phyloP scores from a whole-genome alignment of 1,140 invertebrate species.

The Anastatus disparis region DNA sequence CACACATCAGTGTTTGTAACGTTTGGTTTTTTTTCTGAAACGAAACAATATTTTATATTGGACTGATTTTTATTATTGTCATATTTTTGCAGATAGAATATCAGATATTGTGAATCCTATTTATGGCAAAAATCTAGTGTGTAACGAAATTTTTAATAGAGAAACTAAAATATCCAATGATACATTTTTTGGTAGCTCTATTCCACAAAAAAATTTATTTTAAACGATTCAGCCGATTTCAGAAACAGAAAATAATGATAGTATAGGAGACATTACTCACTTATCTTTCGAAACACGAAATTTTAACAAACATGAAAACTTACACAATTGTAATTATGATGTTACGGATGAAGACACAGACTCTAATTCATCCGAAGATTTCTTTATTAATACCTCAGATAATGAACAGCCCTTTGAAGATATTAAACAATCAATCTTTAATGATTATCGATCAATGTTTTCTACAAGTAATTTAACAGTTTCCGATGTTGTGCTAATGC shows the following conservation, averaged over 20 bases:
- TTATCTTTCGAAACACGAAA: not conserved
- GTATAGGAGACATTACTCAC: not conserved
- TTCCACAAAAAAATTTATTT: too few relatives aligned
- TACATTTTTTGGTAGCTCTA: too few relatives aligned
- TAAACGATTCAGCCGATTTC: not conserved
- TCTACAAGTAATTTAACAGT: too few relatives aligned
- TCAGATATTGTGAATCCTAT: not conserved
- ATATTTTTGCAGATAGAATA: not conserved
- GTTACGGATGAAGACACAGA: not conserved
- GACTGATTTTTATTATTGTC: not conserved
- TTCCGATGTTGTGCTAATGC: too few relatives aligned
- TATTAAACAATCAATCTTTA: not conserved
- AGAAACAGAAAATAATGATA: not conserved
- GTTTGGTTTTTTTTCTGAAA: too few relatives aligned
- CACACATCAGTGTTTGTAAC: too few relatives aligned
- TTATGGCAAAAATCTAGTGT: not conserved
- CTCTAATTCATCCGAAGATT: not conserved
- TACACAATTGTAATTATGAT: not conserved
- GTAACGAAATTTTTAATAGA: not conserved
- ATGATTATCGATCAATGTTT: not conserved
- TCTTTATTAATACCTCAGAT: not conserved
- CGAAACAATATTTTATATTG: too few relatives aligned
- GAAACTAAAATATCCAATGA: not conserved
- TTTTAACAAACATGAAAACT: not conserved
- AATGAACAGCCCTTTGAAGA: not conserved